Evolutionary conservation across 2,113 vertebrate genomes (phyloP), one percentile per base, ranked within the genome.

Genomic region (Greenwoodochromis staneri): DNA sequence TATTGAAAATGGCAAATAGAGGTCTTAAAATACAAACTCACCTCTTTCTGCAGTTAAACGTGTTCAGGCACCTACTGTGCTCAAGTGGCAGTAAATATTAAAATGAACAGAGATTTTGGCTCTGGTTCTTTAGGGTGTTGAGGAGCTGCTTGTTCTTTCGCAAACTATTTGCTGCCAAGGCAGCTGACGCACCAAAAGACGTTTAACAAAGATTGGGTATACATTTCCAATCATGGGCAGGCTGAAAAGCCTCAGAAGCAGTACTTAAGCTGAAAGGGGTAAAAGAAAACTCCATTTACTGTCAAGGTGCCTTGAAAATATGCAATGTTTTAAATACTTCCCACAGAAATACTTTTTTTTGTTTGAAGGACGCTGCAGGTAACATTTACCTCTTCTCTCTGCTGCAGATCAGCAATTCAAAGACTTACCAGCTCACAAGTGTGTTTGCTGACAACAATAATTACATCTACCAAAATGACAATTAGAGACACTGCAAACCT

Each of bases 391-490:
- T 45, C 47, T 27, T 69, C 63, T 34, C 83, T 31, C 80, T 80
- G n/a, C 63, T 14, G 34, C 83, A 86, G 24, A 89, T 89, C 90
- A 90, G 86, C 83, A 63, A 82, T 36, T 90, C 78, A 91, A 80
- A 91, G 66, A 73, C 85, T 49, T 55, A 53, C 71, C 59, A 81
- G 54, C 88, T 78, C 55, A 6, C 76, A 47, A 36, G 24, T 7
- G 47, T 59, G 57, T 87, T 82, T 71, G 47, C 81, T 4, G 31
- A 95, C 87, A 95, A 94, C 93, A 94, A 63, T 93, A 93, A 95
- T 95, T 95, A 95, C 61, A 57, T 27, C 13, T n/a, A 89, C 85
- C 91, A 93, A 94, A 94, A 94, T 92, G 85, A 84, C 89, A 90
- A 91, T 94, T 94, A 93, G 51, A 31, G 27, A 9, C 83, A 83